phyloP scores from a whole-genome alignment of 2,797 vertebrate genomes.

The Sebastes goodei region DNA sequence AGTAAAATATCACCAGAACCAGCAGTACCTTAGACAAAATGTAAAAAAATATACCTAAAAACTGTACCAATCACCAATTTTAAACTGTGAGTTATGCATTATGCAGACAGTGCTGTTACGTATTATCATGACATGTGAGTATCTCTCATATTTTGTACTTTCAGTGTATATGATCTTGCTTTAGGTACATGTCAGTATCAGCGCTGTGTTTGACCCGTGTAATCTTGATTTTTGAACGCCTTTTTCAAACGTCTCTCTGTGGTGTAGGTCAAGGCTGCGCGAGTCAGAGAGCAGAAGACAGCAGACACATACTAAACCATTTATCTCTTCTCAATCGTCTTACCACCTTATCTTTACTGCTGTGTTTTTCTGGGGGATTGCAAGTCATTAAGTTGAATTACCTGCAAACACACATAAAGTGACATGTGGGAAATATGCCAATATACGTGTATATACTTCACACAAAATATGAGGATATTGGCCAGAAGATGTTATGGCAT shows the following conservation, averaged over 20 bases:
- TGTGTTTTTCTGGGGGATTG: slow-evolving; percentile 75
- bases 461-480: background rate
- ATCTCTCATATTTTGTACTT: background rate
- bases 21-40: too few relatives aligned
- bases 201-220: slow-evolving; percentile 2
- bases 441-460: background rate
- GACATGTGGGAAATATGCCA: background rate
- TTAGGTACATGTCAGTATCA: background rate
- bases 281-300: slow-evolving; percentile 40
- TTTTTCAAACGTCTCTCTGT: background rate
- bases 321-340: slow-evolving; percentile 53
- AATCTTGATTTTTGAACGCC: slow-evolving; percentile 3
- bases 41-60: background rate
- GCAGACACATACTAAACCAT: slow-evolving; percentile 36
- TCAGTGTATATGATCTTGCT: background rate
- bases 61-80: background rate
- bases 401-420: slow-evolving; percentile 30
- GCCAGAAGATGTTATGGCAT: background rate
- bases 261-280: slow-evolving; percentile 73
- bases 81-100: background rate
- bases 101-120: background rate
- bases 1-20: too few relatives aligned
- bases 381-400: slow-evolving; percentile 58
- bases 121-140: background rate
- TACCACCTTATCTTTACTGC: slow-evolving; percentile 80